phyloP scores from a whole-genome alignment of 2,113 vertebrate species.

The Phoxinus phoxinus region DNA sequence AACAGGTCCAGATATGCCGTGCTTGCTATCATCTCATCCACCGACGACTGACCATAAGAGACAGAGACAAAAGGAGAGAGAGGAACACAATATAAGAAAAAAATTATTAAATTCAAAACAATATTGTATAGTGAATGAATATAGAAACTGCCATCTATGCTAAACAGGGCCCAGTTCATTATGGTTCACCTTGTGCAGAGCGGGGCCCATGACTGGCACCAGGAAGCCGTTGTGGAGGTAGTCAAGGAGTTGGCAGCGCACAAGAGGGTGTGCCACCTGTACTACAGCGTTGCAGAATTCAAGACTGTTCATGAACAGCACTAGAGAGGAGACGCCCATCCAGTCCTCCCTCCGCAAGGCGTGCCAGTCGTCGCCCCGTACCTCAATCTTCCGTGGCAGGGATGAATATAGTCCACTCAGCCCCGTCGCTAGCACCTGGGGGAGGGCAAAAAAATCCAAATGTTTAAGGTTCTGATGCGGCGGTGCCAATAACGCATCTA shows the following conservation, averaged over 20 bases:
- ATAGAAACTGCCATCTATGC: neutral
- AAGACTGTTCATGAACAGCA: slow-evolving; percentile 95
- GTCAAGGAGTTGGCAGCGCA: slow-evolving; percentile 92
- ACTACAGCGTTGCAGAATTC: slow-evolving; percentile 98
- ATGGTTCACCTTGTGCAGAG: slow-evolving; percentile 88
- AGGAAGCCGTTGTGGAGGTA: slow-evolving; percentile 97
- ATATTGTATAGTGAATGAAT: neutral
- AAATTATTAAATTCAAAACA: no score
- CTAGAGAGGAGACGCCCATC: slow-evolving; percentile 88
- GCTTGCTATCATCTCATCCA: slow-evolving; percentile 97
- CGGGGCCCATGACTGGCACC: slow-evolving; percentile 93
- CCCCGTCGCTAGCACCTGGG: slow-evolving; percentile 93
- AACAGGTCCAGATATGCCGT: slow-evolving; percentile 97
- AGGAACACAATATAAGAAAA: neutral
- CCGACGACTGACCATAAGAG: slow-evolving; percentile 80
- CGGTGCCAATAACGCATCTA: no score
- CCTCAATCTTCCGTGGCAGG: slow-evolving; percentile 93
- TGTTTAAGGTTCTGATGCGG: no score
- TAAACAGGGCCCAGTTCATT: neutral
- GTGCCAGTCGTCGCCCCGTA: slow-evolving; percentile 94
- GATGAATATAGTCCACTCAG: slow-evolving; percentile 96
- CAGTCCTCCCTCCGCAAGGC: slow-evolving; percentile 92
- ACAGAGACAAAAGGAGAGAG: neutral
- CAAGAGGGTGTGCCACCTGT: slow-evolving; percentile 92
- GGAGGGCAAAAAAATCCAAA: neutral